Base-by-base conservation (phyloP, 64 coral and sea anemone species). In the Stichodactyla mertensii region DNA sequence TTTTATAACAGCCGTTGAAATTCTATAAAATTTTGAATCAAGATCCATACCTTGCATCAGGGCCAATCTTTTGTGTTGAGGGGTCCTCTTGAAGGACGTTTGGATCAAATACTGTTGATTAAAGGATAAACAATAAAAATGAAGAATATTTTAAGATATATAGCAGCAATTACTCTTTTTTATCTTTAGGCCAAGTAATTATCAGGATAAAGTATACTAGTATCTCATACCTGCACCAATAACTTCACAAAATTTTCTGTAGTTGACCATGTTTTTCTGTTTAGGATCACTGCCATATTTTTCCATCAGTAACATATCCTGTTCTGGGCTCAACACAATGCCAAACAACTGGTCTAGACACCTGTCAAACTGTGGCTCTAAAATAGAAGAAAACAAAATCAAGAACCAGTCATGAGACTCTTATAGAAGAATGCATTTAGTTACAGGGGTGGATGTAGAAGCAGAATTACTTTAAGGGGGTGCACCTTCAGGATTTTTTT, bases 291-390 rank as follows among this genome's bases (percentile, higher is more conserved):
- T 92, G 55, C 95, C 92, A 90, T 98, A 98, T 85, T 98, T 98
- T 57, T 87, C 87, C 84, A 98, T 91, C 84, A 98, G 87, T 28
- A 92, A 79, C 57, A 85, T 26, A 60, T 94, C 89, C 61, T 98
- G 89, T 6, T 87, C 89, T 20, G 87, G 87, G 31, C 87, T 94
- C 15, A 98, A 66, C 57, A 94, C 89, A 92, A 98, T 92, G 54
- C 92, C 93, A 90, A 98, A 98, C 55, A 98, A 86, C 85, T 98
- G 95, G 90, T 98, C 95, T 59, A 98, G 77, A 55, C 95, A 98
- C 19, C 95, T 87, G 60, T 98, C 92, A 94, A 98, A 98, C 83
- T 98, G 95, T 64, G 92, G 78, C 77, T 98, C 95, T 98, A 53
- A 18, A 71, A 18, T 36, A 87, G 0, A 23, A 19, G 0, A 23